Evolutionary conservation across 2,113 vertebrate species (phyloP), one percentile per base, ranked within the genome.

Genomic region (Porphyrio hochstetteri): DNA sequence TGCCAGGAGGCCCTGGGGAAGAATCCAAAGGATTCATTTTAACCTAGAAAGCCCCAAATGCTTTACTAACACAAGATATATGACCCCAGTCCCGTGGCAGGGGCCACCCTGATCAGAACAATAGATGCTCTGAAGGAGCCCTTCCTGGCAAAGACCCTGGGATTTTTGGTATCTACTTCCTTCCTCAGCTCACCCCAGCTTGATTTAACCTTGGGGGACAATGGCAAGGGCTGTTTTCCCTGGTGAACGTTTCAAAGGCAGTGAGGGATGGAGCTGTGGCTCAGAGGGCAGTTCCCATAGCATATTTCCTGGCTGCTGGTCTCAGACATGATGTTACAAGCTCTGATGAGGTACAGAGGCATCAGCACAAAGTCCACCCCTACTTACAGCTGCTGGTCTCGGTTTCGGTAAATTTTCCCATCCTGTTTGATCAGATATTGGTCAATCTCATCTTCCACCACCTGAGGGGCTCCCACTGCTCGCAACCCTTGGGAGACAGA

Each of bases 341-440:
- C 57, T 18, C 19, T 10, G 29, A 16, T 6, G 57, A 65, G 84
- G 8, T 65, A 28, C 29, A 10, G 57, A 42, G 2, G 33, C 31
- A 1, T 0, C 5, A 3, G 35, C 76, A 93, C 84, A 13, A 74
- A 78, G 20, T 8, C 46, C 7, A 18, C 27, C 24, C n/a, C 12
- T 96, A 98, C 99, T 98, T 88, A 99, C 99, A 99, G 98, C 97
- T 99, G 99, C 8, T 99, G 98, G 87, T 99, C 99, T 93, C 92
- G 97, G 96, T 98, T 99, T 71, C 99, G 96, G 97, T 99, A 99
- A 92, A 99, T 99, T 96, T 99, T 99, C 70, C 99, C 99, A 1
- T 99, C 99, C 94, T 99, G 99, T 78, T 98, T 99, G 96, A 98
- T 98, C 96, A 99, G 98, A 92, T 98, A 99, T 95, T 99, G 99